These are phyloP conservation scores for Xiphorhynchus erythropygius DNA, from an alignment of 2,797 vertebrate species.

Conservation along the genomic window DNA sequence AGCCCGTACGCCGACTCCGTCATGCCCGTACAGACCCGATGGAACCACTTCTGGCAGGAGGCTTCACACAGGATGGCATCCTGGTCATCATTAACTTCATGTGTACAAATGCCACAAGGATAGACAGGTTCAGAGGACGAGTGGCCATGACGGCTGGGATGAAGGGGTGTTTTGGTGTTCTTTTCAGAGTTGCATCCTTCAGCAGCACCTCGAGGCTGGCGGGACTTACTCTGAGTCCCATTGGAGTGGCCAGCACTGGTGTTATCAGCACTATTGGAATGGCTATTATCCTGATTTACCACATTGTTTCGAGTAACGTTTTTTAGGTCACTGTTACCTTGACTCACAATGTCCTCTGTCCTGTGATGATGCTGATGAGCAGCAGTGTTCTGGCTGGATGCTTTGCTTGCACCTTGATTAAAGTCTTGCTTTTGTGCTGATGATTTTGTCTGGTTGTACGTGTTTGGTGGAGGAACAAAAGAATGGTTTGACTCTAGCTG, in stretches of 20 bases:
- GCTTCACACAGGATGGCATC: constrained; percentile 87
- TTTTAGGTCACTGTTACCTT: constrained; percentile 72
- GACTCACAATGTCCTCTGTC: constrained; percentile 70
- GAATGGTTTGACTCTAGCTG: constrained; percentile 75
- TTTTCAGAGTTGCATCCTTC: constrained; percentile 72
- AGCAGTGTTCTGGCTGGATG: constrained; percentile 58
- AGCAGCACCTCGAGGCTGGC: constrained; percentile 63
- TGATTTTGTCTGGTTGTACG: constrained; percentile 70
- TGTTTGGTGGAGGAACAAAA: constrained; percentile 73
- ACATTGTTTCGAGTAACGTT: constrained; percentile 56
- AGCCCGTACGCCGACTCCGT: constrained; percentile 85
- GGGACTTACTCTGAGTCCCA: constrained; percentile 75
- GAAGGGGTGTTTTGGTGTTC: constrained; percentile 72
- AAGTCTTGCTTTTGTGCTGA: constrained; percentile 76
- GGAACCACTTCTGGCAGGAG: constrained; percentile 88
- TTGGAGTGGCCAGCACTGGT: constrained; percentile 73
- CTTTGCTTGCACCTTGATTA: constrained; percentile 70
- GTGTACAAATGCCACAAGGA: constrained; percentile 83
- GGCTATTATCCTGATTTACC: constrained; percentile 68
- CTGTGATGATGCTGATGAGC: constrained; percentile 73
- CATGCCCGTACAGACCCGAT: constrained; percentile 86
- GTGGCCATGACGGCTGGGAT: constrained; percentile 70
- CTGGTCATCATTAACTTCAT: constrained; percentile 84
- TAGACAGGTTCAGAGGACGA: constrained; percentile 77
- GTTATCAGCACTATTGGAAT: constrained; percentile 69